These are phyloP conservation scores for Altica lythri DNA, from an alignment of 2,888 invertebrate species.

Conservation along the genomic window DNA sequence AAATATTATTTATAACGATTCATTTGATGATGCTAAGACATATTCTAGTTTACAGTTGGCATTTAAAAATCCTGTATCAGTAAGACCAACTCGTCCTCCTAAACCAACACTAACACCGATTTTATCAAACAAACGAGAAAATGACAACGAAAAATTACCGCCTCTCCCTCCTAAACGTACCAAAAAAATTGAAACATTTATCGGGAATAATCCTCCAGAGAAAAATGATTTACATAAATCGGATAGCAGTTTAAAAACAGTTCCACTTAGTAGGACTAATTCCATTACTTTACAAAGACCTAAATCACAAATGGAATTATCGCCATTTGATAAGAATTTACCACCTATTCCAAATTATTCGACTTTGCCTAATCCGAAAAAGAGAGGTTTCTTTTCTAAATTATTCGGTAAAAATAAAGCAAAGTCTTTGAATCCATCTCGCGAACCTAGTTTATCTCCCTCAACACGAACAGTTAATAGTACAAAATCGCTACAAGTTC, in stretches of 20 bases:
- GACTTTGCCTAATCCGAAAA: conserved; percentile 63
- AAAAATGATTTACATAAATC: conserved; percentile 38
- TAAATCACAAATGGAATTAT: conserved; percentile 51
- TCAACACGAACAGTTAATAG: conserved; percentile 46
- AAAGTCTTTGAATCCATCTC: conserved; percentile 51
- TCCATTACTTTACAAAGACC: conserved; percentile 50
- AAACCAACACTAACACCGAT: conserved; percentile 58
- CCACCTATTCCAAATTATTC: conserved; percentile 56
- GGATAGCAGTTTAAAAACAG: conserved; percentile 38
- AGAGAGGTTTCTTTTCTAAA: conserved; percentile 68
- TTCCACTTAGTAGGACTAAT: conserved; percentile 46
- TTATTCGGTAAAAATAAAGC: conserved; percentile 65
- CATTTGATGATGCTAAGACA: conserved; percentile 77
- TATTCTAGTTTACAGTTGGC: conserved; percentile 85
- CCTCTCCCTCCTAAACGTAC: conserved; percentile 82
- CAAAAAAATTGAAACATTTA: conserved; percentile 61
- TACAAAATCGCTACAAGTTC: conserved; percentile 47
- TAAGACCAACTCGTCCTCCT: conserved; percentile 49
- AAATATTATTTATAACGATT: conserved; percentile 58
- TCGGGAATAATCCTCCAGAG: conserved; percentile 47
- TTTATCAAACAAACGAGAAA: conserved; percentile 56
- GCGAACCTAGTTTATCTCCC: conserved; percentile 47
- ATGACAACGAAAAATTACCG: conserved; percentile 63
- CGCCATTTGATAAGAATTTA: conserved; percentile 48
- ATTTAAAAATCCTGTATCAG: conserved; percentile 77